Percentiles rank a stretch among this genome's conserved stretches.
Evolutionary conservation across 23 tunicate genomes (phyloP).

Genomic region (Botrylloides violaceus): DNA sequence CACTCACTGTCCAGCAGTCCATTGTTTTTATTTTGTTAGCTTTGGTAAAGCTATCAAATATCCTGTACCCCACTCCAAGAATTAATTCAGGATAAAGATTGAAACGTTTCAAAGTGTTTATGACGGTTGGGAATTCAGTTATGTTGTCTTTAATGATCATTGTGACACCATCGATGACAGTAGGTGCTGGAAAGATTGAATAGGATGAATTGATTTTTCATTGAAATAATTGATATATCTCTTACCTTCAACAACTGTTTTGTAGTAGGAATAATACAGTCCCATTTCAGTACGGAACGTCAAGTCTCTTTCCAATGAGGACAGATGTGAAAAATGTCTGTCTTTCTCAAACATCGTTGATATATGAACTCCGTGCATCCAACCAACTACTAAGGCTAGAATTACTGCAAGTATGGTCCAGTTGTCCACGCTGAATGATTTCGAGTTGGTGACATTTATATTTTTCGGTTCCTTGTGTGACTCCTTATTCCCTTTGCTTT

Average conservation of each 20-base stretch:
- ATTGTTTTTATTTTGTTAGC: slow-evolving; percentile 69
- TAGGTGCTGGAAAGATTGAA: slow-evolving; percentile 44
- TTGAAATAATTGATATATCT: not conserved
- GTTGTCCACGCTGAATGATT: slow-evolving; percentile 28
- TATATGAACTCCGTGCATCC: slow-evolving; percentile 88
- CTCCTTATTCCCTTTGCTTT: not conserved
- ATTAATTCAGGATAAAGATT: slow-evolving; percentile 93
- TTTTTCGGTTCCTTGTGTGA: slow-evolving; percentile 1
- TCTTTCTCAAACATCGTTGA: slow-evolving; percentile 98
- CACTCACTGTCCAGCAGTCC: slow-evolving; percentile 73
- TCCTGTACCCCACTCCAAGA: slow-evolving; percentile 56
- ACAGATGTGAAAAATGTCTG: slow-evolving; percentile 95
- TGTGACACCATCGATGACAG: slow-evolving; percentile 52
- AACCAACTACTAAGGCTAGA: slow-evolving; percentile 66
- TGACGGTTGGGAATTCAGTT: slow-evolving; percentile 88
- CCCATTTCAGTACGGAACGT: slow-evolving; percentile 99
- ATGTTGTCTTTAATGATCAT: slow-evolving; percentile 79
- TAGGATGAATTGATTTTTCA: not conserved
- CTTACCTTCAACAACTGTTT: slow-evolving; percentile 83
- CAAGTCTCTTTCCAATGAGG: slow-evolving; percentile 89
- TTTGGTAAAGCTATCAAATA: slow-evolving; percentile 72
- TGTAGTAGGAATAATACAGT: slow-evolving; percentile 93
- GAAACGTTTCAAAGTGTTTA: slow-evolving; percentile 93
- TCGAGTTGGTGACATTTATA: not conserved
- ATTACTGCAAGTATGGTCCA: slow-evolving; percentile 79